Evolutionary conservation across 1,140 invertebrate genomes (phyloP).

Genomic region (Drosophila pallidifrons): DNA sequence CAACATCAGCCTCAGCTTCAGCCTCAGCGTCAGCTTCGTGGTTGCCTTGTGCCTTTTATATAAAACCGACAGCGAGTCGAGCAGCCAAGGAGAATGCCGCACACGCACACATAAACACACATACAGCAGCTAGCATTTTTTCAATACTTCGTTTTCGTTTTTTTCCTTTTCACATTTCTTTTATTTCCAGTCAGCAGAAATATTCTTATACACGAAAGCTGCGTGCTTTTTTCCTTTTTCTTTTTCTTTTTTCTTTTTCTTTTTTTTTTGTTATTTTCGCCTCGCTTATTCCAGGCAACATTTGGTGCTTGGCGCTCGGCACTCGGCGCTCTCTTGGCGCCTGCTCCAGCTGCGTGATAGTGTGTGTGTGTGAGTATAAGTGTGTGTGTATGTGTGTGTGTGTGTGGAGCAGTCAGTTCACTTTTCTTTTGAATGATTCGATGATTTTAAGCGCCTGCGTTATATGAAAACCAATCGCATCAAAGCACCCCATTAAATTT

Average conservation of each 20-base stretch:
- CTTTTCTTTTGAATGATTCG: slow-evolving; percentile 85
- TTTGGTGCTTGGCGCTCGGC: slow-evolving; percentile 6
- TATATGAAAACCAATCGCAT: slow-evolving; percentile 85
- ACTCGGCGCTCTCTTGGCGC: slow-evolving; percentile 42
- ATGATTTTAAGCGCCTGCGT: slow-evolving; percentile 85
- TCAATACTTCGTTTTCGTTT: slow-evolving; percentile 28
- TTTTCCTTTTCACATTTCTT: slow-evolving; percentile 72
- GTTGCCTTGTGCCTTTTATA: slow-evolving; percentile 54
- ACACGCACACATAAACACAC: slow-evolving; percentile 49
- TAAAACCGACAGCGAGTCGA: slow-evolving; percentile 58
- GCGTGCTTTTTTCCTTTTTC: slow-evolving; percentile 36
- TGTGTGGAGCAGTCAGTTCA: slow-evolving; percentile 77
- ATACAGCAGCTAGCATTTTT: slow-evolving; percentile 37
- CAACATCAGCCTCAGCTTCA: background rate
- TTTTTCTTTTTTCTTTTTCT: slow-evolving; percentile 11
- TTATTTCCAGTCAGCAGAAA: slow-evolving; percentile 77
- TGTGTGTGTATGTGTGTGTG: slow-evolving; percentile 34
- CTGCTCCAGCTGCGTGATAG: slow-evolving; percentile 41
- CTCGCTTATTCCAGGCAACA: slow-evolving; percentile 41
- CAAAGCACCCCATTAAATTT: slow-evolving; percentile 85
- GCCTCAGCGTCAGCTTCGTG: slow-evolving; percentile 41
- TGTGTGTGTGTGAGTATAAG: slow-evolving; percentile 26
- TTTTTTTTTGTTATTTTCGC: background rate
- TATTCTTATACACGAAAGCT: slow-evolving; percentile 77
- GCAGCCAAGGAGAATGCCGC: slow-evolving; percentile 66